Percentiles rank a stretch among this genome's conserved stretches.
Conservation (phyloP, 1,140 invertebrate species). For the Prorops nasuta region DNA sequence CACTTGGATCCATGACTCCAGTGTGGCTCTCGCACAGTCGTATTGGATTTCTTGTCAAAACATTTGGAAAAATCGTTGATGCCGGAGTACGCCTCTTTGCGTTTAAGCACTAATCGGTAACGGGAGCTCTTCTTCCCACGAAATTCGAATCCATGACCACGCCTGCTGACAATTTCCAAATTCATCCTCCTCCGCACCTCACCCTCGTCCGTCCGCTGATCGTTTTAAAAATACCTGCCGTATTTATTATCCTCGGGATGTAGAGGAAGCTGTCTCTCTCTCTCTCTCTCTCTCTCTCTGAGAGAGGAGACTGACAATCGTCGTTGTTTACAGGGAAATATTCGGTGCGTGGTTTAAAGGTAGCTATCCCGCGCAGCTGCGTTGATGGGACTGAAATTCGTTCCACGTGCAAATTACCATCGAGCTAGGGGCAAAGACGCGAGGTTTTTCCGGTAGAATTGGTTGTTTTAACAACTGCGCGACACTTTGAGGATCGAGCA, state of each 20-base stretch:
- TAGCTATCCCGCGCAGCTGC: too few relatives aligned
- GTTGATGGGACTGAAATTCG: too few relatives aligned
- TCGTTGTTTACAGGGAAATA: too few relatives aligned
- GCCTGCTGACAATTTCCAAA: slow-evolving; percentile 12
- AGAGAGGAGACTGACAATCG: too few relatives aligned
- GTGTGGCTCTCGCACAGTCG: neutral
- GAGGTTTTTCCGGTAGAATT: slow-evolving; percentile 32
- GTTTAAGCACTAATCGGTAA: slow-evolving; percentile 47
- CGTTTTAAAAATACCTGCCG: too few relatives aligned
- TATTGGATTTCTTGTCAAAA: slow-evolving; percentile 45
- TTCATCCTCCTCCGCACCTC: neutral
- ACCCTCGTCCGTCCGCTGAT: too few relatives aligned
- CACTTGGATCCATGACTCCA: neutral
- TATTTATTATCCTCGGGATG: too few relatives aligned
- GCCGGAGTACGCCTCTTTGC: slow-evolving; percentile 15
- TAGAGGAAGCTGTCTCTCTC: too few relatives aligned
- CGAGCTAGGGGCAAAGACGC: too few relatives aligned
- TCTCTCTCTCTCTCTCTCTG: too few relatives aligned
- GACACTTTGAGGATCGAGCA: slow-evolving; percentile 27
- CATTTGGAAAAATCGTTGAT: slow-evolving; percentile 32
- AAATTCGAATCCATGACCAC: slow-evolving; percentile 32
- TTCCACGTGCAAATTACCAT: too few relatives aligned
- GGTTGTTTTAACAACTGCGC: slow-evolving; percentile 38
- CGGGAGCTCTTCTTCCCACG: slow-evolving; percentile 39
- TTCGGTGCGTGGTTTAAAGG: too few relatives aligned